Percentiles rank a stretch among this genome's conserved stretches.
phyloP scores from a whole-genome alignment of 2,797 vertebrate species.

The Mastacembelus armatus region DNA sequence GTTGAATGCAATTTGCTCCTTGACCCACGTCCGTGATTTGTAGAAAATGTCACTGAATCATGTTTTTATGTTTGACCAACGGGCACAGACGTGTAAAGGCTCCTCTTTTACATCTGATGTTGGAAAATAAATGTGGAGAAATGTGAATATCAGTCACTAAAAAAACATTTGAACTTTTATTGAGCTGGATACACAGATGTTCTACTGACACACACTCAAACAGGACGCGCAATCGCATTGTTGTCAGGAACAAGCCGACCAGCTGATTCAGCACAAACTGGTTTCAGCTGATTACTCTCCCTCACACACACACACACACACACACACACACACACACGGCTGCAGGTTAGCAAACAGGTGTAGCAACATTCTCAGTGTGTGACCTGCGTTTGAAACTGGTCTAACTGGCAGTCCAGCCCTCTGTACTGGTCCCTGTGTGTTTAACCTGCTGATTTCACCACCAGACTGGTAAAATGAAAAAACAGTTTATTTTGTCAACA shows the following conservation, averaged over 20 bases:
- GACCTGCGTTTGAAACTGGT: slow-evolving; percentile 46
- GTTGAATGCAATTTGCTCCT: no score
- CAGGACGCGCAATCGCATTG: slow-evolving; percentile 20
- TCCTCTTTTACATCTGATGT: no score
- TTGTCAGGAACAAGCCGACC: slow-evolving; percentile 11
- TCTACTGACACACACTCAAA: slow-evolving; percentile 18
- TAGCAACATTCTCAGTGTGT: slow-evolving; percentile 15
- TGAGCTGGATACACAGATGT: not conserved
- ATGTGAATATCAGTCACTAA: no score
- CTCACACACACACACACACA: slow-evolving; percentile 1
- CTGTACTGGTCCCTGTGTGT: not conserved
- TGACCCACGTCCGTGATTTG: no score
- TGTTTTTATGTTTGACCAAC: no score
- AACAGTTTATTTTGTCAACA: no score
- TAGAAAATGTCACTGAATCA: no score
- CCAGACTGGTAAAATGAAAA: no score
- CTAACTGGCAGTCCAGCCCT: slow-evolving; percentile 26
- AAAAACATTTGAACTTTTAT: not conserved
- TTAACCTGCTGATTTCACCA: no score
- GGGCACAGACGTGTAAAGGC: no score
- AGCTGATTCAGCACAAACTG: slow-evolving; percentile 53
- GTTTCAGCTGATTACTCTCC: slow-evolving; percentile 29
- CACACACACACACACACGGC: slow-evolving; percentile 14
- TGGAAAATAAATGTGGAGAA: no score
- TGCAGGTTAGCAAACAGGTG: slow-evolving; percentile 18